phyloP scores from a whole-genome alignment of 2,888 invertebrate genomes.

The Pollenia amentaria region DNA sequence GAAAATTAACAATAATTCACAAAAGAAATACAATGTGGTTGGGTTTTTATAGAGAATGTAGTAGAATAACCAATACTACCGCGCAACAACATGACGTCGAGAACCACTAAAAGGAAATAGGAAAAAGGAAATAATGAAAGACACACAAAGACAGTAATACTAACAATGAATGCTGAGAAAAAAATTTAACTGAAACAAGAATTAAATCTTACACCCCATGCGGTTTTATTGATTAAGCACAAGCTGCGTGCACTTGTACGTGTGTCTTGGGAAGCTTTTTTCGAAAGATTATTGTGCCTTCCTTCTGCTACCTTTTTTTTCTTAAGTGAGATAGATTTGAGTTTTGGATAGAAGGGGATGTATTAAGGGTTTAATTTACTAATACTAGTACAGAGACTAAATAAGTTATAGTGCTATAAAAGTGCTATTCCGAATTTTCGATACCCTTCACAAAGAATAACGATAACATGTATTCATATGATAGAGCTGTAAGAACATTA shows the following conservation, averaged over 20 bases:
- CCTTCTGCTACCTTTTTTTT: background rate
- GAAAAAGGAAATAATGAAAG: slow-evolving; percentile 1
- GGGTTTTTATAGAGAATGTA: background rate
- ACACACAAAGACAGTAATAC: slow-evolving; percentile 4
- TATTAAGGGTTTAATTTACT: background rate
- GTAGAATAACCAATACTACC: slow-evolving; percentile 48
- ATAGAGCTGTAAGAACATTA: too few species aligned
- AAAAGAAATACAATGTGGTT: slow-evolving; percentile 28
- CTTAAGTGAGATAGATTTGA: background rate
- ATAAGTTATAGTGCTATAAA: too few species aligned
- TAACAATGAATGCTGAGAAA: slow-evolving; percentile 12
- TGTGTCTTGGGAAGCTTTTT: slow-evolving; percentile 34
- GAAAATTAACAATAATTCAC: slow-evolving; percentile 59
- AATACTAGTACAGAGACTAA: too few species aligned
- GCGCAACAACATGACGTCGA: slow-evolving; percentile 68
- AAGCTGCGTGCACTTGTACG: slow-evolving; percentile 73
- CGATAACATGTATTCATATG: too few species aligned
- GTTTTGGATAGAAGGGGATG: background rate
- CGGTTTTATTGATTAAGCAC: slow-evolving; percentile 75
- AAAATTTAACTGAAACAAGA: slow-evolving; percentile 25
- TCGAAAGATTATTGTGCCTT: slow-evolving; percentile 41
- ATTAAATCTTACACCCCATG: slow-evolving; percentile 65
- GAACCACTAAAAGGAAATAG: slow-evolving; percentile 49
- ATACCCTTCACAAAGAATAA: too few species aligned
- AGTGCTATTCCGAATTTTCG: too few species aligned